Evolutionary conservation across 2,797 vertebrate species (phyloP).

Genomic region (Sebastes variabilis): DNA sequence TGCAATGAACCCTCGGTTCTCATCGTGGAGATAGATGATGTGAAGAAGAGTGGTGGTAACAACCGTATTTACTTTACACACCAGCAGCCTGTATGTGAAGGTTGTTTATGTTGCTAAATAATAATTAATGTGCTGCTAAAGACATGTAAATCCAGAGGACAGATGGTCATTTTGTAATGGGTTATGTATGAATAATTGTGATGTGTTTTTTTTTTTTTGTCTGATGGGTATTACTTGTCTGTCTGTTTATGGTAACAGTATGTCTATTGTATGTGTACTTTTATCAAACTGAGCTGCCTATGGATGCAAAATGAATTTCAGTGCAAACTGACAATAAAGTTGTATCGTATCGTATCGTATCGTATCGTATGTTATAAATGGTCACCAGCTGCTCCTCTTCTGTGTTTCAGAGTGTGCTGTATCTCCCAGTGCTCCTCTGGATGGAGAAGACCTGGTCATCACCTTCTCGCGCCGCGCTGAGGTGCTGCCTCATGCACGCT

Average conservation of each 20-base stretch:
- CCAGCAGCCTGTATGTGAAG: neutral
- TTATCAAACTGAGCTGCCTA: too few species aligned
- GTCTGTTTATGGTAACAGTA: too few species aligned
- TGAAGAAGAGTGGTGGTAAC: conserved; percentile 42
- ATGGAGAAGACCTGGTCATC: conserved; percentile 85
- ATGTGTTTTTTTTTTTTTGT: too few species aligned
- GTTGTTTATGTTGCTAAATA: neutral
- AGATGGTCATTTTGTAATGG: too few species aligned
- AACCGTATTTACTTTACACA: neutral
- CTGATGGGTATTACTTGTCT: too few species aligned
- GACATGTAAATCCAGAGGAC: too few species aligned
- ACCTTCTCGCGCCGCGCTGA: conserved; percentile 83
- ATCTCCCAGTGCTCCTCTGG: conserved; percentile 28
- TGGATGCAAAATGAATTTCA: too few species aligned
- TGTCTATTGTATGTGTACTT: too few species aligned
- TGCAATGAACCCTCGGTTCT: conserved; percentile 42
- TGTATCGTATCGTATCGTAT: too few species aligned
- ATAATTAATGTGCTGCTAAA: too few species aligned
- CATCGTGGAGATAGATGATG: conserved; percentile 54
- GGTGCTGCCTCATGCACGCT: conserved; percentile 88
- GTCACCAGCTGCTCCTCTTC: neutral
- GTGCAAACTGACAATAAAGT: too few species aligned
- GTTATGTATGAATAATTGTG: too few species aligned
- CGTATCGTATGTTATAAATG: neutral
- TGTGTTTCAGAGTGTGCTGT: conserved; percentile 43